Evolutionary conservation across 2,888 invertebrate genomes (phyloP).

Genomic region (Schrankia costaestrigalis): DNA sequence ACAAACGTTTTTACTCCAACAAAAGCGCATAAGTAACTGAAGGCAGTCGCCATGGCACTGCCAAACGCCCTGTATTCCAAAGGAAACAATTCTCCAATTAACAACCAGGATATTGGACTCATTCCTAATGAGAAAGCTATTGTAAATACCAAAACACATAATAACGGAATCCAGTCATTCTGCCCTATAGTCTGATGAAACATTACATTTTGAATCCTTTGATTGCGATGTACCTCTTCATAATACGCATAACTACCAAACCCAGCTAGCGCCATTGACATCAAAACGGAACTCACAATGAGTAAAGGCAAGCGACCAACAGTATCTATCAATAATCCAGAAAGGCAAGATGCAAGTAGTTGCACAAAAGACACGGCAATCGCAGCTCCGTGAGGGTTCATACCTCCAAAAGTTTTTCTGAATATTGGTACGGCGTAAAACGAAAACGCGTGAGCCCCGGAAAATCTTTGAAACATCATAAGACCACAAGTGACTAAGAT

Average conservation of each 20-base stretch:
- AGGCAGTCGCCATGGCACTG: slow-evolving; percentile 91
- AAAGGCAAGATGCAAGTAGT: slow-evolving; percentile 89
- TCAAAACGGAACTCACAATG: slow-evolving; percentile 90
- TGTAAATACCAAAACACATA: slow-evolving; percentile 91
- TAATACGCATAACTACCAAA: slow-evolving; percentile 93
- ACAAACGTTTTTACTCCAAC: slow-evolving; percentile 92
- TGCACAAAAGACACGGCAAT: slow-evolving; percentile 93
- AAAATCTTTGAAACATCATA: slow-evolving; percentile 93
- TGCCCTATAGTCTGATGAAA: slow-evolving; percentile 79
- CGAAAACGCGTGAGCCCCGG: slow-evolving; percentile 91
- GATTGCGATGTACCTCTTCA: slow-evolving; percentile 83
- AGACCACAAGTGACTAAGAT: slow-evolving; percentile 90
- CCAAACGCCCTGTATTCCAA: slow-evolving; percentile 92
- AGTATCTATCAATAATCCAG: slow-evolving; percentile 91
- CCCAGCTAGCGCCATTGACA: slow-evolving; percentile 92
- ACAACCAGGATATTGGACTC: slow-evolving; percentile 92
- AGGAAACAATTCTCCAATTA: slow-evolving; percentile 91
- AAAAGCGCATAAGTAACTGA: slow-evolving; percentile 93
- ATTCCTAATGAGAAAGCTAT: slow-evolving; percentile 93
- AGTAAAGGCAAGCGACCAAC: slow-evolving; percentile 91
- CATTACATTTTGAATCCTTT: slow-evolving; percentile 74
- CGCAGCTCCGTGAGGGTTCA: slow-evolving; percentile 91
- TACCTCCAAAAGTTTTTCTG: slow-evolving; percentile 89
- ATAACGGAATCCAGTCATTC: slow-evolving; percentile 90
- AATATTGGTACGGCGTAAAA: slow-evolving; percentile 94